A percentile compares a stretch with the other conserved stretches of the same genome.
phyloP scores from a whole-genome alignment of 30 jellyfish, hydroid and myxozoan genomes.

The Calvadosia cruxmelitensis region DNA sequence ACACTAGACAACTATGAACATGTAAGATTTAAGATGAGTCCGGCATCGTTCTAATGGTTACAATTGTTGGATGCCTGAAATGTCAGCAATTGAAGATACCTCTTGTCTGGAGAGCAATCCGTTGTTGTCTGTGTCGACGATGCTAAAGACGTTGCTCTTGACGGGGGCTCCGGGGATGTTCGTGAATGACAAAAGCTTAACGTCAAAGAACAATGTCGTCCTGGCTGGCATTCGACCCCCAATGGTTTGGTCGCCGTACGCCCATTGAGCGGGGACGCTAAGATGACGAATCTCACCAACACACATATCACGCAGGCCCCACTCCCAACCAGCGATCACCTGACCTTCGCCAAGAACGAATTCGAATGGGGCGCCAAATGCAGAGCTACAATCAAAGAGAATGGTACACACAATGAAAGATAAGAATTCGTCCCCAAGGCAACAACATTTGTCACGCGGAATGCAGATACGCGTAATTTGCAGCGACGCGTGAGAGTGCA shows the following conservation, averaged over 20 bases:
- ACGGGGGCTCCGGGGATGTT: slow-evolving; percentile 47
- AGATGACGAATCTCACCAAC: slow-evolving; percentile 77
- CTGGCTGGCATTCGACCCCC: slow-evolving; percentile 85
- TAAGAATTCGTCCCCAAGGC: no score
- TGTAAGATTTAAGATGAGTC: no score
- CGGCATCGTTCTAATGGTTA: no score
- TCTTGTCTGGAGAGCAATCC: slow-evolving; percentile 79
- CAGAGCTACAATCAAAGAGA: neutral
- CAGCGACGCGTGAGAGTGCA: no score
- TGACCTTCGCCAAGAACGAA: slow-evolving; percentile 76
- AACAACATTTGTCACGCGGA: no score
- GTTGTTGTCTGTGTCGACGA: slow-evolving; percentile 60
- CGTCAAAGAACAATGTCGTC: slow-evolving; percentile 44
- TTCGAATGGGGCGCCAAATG: slow-evolving; percentile 27
- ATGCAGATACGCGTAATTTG: no score
- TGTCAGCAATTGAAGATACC: no score
- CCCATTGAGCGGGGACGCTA: slow-evolving; percentile 79
- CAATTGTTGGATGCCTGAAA: no score
- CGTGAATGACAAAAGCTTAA: slow-evolving; percentile 48
- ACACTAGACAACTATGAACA: no score
- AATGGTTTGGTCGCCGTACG: slow-evolving; percentile 62
- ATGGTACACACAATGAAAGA: no score
- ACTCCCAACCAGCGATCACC: slow-evolving; percentile 79
- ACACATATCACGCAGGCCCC: slow-evolving; percentile 91
- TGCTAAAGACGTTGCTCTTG: slow-evolving; percentile 44